Evolutionary conservation across 2,797 vertebrate species (phyloP).

Genomic region (Sternotherus odoratus): DNA sequence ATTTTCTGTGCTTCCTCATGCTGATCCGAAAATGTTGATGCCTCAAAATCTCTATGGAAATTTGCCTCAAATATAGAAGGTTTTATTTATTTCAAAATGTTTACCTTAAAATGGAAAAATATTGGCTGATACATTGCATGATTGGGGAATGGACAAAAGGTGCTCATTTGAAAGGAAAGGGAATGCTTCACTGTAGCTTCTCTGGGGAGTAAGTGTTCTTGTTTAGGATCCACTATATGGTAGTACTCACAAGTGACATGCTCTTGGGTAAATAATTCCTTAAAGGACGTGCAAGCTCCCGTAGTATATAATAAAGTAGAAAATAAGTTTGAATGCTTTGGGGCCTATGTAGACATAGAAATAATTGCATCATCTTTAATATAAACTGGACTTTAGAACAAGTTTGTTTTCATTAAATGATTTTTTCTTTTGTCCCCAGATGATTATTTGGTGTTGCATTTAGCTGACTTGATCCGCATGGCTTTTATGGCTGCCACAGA

Average conservation of each 20-base stretch:
- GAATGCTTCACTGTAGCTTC: background rate
- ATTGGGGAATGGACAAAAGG: background rate
- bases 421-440: slow-evolving; percentile 64
- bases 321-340: background rate
- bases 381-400: background rate
- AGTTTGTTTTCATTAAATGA: background rate
- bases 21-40: slow-evolving; percentile 7
- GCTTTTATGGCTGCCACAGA: slow-evolving; percentile 98
- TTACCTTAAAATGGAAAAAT: background rate
- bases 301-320: background rate
- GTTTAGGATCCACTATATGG: background rate
- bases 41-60: background rate
- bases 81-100: background rate
- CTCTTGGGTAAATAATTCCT: background rate
- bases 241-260: background rate
- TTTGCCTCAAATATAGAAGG: background rate
- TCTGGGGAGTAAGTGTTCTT: background rate
- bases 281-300: background rate
- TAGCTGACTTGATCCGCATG: slow-evolving; percentile 94
- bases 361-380: background rate
- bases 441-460: slow-evolving; percentile 93
- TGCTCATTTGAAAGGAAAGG: background rate
- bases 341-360: background rate
- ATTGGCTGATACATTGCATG: background rate
- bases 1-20: background rate